These are phyloP conservation scores for Eutrigla gurnardus DNA, from an alignment of 2,797 vertebrate species.

Conservation along the genomic window DNA sequence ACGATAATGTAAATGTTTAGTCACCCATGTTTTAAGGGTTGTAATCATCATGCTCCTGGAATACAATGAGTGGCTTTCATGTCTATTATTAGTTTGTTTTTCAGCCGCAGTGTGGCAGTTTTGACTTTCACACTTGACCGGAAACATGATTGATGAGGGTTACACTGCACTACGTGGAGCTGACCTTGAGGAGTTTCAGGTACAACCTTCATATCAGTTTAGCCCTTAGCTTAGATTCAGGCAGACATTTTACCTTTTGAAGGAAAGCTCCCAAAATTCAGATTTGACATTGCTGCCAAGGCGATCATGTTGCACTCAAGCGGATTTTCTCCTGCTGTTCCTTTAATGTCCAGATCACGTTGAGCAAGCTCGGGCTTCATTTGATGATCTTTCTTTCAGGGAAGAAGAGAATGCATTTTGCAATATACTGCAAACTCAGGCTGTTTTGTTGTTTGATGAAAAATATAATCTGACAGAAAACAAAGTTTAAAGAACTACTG, in stretches of 20 bases:
- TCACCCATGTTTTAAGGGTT: background rate
- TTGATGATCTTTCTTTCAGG: background rate
- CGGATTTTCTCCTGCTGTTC: constrained; percentile 56
- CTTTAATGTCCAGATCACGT: constrained; percentile 38
- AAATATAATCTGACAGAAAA: background rate
- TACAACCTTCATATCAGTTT: constrained; percentile 28
- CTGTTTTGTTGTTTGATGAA: background rate
- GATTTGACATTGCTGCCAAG: constrained; percentile 44
- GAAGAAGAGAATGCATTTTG: background rate
- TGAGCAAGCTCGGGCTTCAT: constrained; percentile 5
- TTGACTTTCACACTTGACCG: constrained; percentile 10
- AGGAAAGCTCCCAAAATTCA: constrained; percentile 45
- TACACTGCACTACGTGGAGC: background rate
- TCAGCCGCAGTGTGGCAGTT: background rate
- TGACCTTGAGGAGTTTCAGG: constrained; percentile 31
- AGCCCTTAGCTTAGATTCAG: constrained; percentile 49
- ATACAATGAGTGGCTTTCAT: background rate
- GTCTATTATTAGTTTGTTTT: constrained; percentile 2
- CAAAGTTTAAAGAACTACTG: background rate
- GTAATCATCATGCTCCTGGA: background rate
- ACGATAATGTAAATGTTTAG: constrained; percentile 8
- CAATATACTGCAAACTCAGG: constrained; percentile 2
- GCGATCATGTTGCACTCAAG: constrained; percentile 42
- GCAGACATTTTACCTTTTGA: constrained; percentile 31
- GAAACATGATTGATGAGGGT: constrained; percentile 9